Conservation (phyloP, 2,113 vertebrate species). For the Trochalopteron elliotii region DNA sequence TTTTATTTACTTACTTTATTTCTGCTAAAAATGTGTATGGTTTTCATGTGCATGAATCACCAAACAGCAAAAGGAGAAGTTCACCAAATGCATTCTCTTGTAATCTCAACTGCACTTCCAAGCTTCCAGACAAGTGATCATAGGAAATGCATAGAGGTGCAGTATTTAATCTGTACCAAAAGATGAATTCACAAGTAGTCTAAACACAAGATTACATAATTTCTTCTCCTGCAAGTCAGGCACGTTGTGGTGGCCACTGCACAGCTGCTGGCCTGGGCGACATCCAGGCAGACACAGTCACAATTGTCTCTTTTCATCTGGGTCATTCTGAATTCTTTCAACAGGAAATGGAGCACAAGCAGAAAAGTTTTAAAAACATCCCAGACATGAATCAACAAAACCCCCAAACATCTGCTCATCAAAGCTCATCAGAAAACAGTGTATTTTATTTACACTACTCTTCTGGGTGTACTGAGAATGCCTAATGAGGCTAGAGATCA, state of each 20-base stretch:
- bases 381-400: slow-evolving; percentile 76
- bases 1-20: background rate
- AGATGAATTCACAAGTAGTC: slow-evolving; percentile 49
- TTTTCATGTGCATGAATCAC: background rate
- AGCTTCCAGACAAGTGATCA: background rate
- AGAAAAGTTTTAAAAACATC: slow-evolving; percentile 72
- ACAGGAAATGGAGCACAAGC: slow-evolving; percentile 73
- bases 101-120: background rate
- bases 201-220: slow-evolving; percentile 60
- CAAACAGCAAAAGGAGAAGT: background rate
- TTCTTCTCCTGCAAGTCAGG: slow-evolving; percentile 44
- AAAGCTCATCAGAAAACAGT: slow-evolving; percentile 69
- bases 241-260: slow-evolving; percentile 49
- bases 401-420: slow-evolving; percentile 75
- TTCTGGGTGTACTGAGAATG: slow-evolving; percentile 47
- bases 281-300: slow-evolving; percentile 76
- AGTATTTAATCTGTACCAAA: background rate
- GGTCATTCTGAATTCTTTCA: slow-evolving; percentile 77
- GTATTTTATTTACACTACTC: slow-evolving; percentile 68
- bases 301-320: slow-evolving; percentile 75
- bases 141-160: slow-evolving; percentile 26
- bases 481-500: slow-evolving; percentile 36
- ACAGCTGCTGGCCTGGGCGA: slow-evolving; percentile 78
- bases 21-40: background rate
- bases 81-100: background rate